Percentiles rank a stretch among this genome's conserved stretches.
These are phyloP conservation scores for Coracopsis vasa DNA, from an alignment of 2,113 vertebrate species.

Conservation along the genomic window DNA sequence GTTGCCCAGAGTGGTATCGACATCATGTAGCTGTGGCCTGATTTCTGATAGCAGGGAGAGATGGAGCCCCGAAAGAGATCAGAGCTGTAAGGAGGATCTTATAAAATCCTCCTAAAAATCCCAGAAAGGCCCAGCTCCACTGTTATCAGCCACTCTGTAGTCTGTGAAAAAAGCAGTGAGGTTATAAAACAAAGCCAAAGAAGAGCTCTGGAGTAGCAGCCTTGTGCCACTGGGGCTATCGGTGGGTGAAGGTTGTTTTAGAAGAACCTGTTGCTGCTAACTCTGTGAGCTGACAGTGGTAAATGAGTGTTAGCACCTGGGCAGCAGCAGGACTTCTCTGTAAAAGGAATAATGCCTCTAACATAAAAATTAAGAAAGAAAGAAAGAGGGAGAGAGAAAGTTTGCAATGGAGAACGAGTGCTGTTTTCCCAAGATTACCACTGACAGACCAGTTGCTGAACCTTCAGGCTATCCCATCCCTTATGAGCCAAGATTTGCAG, in stretches of 20 bases:
- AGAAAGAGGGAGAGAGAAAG: neutral
- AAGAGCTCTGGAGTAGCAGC: neutral
- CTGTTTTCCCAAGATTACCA: neutral
- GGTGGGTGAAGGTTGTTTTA: neutral
- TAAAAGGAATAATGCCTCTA: neutral
- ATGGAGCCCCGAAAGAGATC: neutral
- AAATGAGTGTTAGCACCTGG: neutral
- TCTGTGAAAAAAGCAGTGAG: neutral
- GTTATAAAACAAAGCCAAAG: neutral
- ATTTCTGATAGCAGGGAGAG: neutral
- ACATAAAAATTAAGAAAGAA: neutral
- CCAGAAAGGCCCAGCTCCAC: rapidly evolving
- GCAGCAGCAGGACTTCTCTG: neutral
- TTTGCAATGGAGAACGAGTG: neutral
- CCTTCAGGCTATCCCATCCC: neutral
- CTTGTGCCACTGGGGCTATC: neutral
- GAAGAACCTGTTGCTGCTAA: neutral
- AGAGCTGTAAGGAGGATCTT: neutral
- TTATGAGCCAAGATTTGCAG: neutral
- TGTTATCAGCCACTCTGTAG: neutral
- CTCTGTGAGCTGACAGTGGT: neutral
- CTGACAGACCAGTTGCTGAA: neutral
- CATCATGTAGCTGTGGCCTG: neutral
- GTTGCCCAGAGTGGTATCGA: neutral
- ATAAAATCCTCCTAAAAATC: neutral